Percentiles rank a stretch among this genome's conserved stretches.
These are phyloP conservation scores for Borostomias antarcticus DNA, from an alignment of 2,797 vertebrate species.

Conservation along the genomic window DNA sequence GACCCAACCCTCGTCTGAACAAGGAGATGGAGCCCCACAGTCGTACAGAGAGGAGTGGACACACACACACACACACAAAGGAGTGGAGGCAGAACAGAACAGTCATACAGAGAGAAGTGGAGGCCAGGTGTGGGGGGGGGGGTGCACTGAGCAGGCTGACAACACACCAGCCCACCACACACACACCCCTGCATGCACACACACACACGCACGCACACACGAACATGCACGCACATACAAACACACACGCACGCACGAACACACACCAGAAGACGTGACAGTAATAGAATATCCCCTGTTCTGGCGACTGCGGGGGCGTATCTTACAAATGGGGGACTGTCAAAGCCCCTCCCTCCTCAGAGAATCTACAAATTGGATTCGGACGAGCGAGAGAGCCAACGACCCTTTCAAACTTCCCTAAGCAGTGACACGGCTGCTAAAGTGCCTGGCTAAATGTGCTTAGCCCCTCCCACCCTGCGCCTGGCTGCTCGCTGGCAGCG, in stretches of 20 bases:
- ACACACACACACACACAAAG: slow-evolving; percentile 9
- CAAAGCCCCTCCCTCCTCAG: not conserved
- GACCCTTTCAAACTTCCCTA: not conserved
- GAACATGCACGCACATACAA: too few relatives aligned
- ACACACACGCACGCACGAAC: not conserved
- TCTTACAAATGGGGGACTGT: not conserved
- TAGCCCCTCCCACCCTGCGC: not conserved
- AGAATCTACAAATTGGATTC: slow-evolving; percentile 5
- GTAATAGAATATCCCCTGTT: slow-evolving; percentile 15
- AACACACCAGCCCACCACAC: not conserved
- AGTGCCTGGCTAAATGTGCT: not conserved
- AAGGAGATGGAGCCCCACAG: not conserved
- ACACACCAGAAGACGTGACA: slow-evolving; percentile 2
- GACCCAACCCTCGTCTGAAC: too few relatives aligned
- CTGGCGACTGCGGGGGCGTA: not conserved
- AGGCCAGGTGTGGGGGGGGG: not conserved
- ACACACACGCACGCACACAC: too few relatives aligned
- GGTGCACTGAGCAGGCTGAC: slow-evolving; percentile 11
- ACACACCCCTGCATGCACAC: not conserved
- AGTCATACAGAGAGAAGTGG: slow-evolving; percentile 11
- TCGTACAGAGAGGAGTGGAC: slow-evolving; percentile 8
- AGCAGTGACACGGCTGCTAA: not conserved
- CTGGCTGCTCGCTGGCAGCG: not conserved
- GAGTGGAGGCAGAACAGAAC: slow-evolving; percentile 9
- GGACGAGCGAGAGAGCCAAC: not conserved